Base-by-base conservation (phyloP, 2,113 vertebrate genomes). In the Physeter macrocephalus region DNA sequence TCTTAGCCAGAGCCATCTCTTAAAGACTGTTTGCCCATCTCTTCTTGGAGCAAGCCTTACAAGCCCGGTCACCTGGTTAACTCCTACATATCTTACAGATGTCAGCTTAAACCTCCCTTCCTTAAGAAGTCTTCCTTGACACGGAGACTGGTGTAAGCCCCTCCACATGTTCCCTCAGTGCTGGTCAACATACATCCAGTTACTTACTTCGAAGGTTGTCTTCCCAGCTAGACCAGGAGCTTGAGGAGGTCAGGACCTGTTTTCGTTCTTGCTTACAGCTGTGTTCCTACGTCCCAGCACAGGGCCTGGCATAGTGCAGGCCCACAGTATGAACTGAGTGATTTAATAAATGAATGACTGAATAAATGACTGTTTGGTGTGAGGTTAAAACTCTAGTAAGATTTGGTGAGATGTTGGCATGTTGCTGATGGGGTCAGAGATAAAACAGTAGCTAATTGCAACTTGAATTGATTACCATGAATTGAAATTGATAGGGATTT, bases 131-230 rank as follows among this genome's bases (percentile, higher is more conserved):
- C 88, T 78, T 94, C 34, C 34, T 34, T 0, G 8, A 62, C 6
- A 2, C 17, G 12, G 9, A 62, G n/a, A 84, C 31, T 3, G 15
- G 5, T 34, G 6, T 7, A 27, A 66, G 11, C 21, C 25, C 34
- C 18, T 85, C 23, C 13, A 0, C 25, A 17, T 4, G 25, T 0
- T 13, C 2, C 15, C 0, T 2, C 62, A 25, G 29, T 0, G 1
- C 29, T 84, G 29, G 25, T n/a, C 64, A 34, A 7, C 39, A 17
- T 84, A 67, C 71, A 43, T 75, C 27, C 9, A 10, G 29, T 75
- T 18, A 31, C 69, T 77, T 21, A n/a, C 10, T 43, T 31, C 1
- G 5, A 59, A 59, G 59, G 23, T 1, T 20, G 11, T 64, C 64
- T 74, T 86, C 25, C 15, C 72, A 66, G 46, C 5, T 59, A 15